A percentile compares a stretch with the other conserved stretches of the same genome.
Conservation (phyloP, 2,113 vertebrate genomes). For the Buteo buteo region DNA sequence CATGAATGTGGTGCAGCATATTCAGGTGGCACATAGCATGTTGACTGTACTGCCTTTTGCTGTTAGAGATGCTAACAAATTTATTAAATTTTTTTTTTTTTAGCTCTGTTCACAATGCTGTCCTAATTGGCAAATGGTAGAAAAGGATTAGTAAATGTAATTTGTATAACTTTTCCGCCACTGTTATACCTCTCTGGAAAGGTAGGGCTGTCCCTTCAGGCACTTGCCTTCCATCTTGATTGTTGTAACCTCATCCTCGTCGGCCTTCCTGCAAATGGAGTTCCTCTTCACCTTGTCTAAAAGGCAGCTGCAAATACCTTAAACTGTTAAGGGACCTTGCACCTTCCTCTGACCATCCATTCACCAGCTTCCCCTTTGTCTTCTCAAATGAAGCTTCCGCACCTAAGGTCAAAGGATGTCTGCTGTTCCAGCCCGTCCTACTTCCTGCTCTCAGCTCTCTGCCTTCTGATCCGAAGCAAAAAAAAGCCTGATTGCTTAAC, state of each 20-base stretch:
- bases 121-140: not conserved
- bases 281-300: not conserved
- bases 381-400: not conserved
- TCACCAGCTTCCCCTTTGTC: not conserved
- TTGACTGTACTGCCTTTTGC: not conserved
- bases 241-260: not conserved
- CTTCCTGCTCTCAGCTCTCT: not conserved
- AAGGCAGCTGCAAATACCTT: not conserved
- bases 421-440: not conserved
- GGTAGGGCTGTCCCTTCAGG: not conserved
- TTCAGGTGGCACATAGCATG: accelerated
- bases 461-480: not conserved
- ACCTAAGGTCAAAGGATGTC: not conserved
- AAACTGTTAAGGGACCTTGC: not conserved
- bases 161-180: not conserved
- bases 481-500: not conserved
- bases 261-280: not conserved
- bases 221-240: not conserved
- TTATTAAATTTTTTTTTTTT: not conserved
- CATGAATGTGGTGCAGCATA: not conserved
- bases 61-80: not conserved
- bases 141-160: not conserved
- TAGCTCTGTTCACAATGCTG: not conserved
- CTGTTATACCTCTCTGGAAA: not conserved
- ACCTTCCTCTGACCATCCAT: not conserved